Percentiles rank a stretch among this genome's conserved stretches.
These are phyloP conservation scores for Etia nguti DNA, from an alignment of 2,113 vertebrate species.

Conservation along the genomic window DNA sequence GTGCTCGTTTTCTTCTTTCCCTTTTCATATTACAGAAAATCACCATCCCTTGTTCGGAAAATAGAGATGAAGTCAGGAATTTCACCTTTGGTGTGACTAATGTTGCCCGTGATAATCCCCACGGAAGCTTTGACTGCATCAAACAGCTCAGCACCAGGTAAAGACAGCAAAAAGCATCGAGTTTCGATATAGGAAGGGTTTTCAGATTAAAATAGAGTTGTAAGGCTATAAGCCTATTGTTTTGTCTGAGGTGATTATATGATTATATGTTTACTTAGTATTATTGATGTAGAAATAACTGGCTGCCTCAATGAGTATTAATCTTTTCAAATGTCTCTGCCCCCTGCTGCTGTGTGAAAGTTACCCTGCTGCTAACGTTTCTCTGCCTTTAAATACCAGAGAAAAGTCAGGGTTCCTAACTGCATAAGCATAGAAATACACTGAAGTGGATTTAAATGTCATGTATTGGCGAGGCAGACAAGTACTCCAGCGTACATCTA, in stretches of 20 bases:
- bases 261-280: not conserved
- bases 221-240: not conserved
- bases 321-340: not conserved
- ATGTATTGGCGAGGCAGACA: not conserved
- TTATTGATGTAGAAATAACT: not conserved
- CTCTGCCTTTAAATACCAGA: constrained; percentile 1
- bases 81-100: constrained; percentile 87
- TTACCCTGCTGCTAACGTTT: not conserved
- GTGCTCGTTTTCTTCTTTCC: not conserved
- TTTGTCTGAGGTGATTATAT: not conserved
- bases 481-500: not conserved
- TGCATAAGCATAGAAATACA: not conserved
- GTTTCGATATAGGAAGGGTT: not conserved
- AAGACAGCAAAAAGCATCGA: not conserved
- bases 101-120: constrained; percentile 81
- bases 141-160: constrained; percentile 82
- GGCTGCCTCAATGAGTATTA: not conserved
- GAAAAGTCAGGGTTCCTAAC: not conserved
- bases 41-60: constrained; percentile 76
- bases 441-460: not conserved
- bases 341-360: not conserved
- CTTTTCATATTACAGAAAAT: constrained; percentile 74
- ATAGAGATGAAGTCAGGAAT: constrained; percentile 60
- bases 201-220: not conserved
- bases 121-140: constrained; percentile 89